phyloP scores from a whole-genome alignment of 2,113 vertebrate species.

The Xyrauchen texanus region DNA sequence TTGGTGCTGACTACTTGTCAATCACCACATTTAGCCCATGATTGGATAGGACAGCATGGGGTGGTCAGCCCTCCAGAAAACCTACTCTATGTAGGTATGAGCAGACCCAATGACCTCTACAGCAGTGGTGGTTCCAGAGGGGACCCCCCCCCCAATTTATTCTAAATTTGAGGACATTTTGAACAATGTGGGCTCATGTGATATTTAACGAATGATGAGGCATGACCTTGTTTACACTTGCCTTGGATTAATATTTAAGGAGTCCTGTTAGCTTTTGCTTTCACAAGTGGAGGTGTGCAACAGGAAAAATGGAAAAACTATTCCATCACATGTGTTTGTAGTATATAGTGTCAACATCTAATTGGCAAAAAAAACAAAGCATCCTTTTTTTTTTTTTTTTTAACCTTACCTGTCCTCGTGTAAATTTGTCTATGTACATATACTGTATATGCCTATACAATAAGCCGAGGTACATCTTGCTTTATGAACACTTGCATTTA shows the following conservation, averaged over 20 bases:
- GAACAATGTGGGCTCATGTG: conserved; percentile 4
- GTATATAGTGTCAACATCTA: conserved; percentile 38
- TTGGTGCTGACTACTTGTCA: conserved; percentile 80
- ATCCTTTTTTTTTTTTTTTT: background rate
- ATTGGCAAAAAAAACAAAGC: background rate
- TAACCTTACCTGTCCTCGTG: too few relatives aligned
- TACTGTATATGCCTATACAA: conserved; percentile 41
- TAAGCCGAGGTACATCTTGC: conserved; percentile 42
- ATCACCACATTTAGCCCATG: background rate
- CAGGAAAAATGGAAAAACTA: conserved; percentile 12
- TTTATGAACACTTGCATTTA: conserved; percentile 4
- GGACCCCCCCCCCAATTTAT: too few relatives aligned
- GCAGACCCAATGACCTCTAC: conserved; percentile 23
- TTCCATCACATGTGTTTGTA: conserved; percentile 15
- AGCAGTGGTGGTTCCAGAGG: background rate
- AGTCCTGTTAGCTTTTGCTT: background rate
- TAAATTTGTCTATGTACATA: background rate
- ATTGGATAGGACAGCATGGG: background rate
- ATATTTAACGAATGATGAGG: background rate
- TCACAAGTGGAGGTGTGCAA: conserved; percentile 8
- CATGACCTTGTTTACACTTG: conserved; percentile 41
- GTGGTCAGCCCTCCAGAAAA: conserved; percentile 16
- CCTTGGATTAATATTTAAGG: conserved; percentile 44
- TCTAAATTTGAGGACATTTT: background rate
- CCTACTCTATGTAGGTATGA: conserved; percentile 17